Conservation (phyloP, 1,140 invertebrate genomes). For the Bombus turneri region DNA sequence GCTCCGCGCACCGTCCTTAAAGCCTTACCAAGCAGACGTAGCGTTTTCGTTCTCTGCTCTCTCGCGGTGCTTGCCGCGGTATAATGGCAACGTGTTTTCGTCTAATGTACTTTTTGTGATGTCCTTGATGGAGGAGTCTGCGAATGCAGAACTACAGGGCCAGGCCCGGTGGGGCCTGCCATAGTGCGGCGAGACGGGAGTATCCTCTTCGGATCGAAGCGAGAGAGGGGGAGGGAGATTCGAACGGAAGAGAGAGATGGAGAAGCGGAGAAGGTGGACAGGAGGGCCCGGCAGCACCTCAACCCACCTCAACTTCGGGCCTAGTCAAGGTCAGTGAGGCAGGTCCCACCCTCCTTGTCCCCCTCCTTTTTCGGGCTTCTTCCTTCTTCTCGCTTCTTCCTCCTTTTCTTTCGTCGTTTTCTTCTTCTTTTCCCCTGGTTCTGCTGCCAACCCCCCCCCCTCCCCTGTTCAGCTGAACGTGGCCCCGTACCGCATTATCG, state of each 20-base stretch:
- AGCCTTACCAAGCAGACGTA: constrained; percentile 58
- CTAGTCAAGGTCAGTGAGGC: constrained; percentile 81
- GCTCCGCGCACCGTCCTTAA: constrained; percentile 48
- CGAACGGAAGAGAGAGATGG: background rate
- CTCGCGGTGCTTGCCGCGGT: constrained; percentile 69
- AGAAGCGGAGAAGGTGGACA: constrained; percentile 64
- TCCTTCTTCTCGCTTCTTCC: constrained; percentile 33
- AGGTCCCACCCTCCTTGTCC: constrained; percentile 60
- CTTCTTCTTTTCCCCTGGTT: background rate
- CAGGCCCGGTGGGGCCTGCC: constrained; percentile 63
- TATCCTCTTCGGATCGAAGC: constrained; percentile 18
- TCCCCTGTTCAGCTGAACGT: constrained; percentile 33
- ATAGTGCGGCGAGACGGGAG: constrained; percentile 36
- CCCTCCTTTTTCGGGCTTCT: constrained; percentile 41
- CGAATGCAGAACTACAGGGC: constrained; percentile 82
- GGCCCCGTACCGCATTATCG: constrained; percentile 68
- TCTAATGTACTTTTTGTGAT: constrained; percentile 83
- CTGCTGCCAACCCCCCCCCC: too few relatives aligned
- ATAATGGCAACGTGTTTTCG: constrained; percentile 82
- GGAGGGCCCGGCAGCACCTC: constrained; percentile 76
- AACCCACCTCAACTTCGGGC: constrained; percentile 79
- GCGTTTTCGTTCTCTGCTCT: constrained; percentile 68
- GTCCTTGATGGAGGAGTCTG: constrained; percentile 83
- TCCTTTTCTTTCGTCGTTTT: constrained; percentile 19
- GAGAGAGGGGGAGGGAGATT: background rate